phyloP scores from a whole-genome alignment of 2,113 vertebrate genomes.

The Otolemur garnettii region DNA sequence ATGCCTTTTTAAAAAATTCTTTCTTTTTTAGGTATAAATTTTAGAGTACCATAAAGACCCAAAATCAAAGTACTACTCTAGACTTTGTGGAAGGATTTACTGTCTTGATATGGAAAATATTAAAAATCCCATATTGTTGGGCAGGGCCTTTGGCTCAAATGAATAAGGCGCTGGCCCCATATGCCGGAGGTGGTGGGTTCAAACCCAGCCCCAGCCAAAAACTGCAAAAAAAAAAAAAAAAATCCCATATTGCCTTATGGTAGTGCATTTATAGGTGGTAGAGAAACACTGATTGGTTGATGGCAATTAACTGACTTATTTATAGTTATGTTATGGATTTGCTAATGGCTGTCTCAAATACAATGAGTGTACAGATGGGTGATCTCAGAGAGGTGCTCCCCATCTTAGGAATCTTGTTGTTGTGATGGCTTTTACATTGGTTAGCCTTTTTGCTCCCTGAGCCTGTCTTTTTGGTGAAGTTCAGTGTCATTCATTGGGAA shows the following conservation, averaged over 20 bases:
- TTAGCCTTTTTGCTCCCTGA: background rate
- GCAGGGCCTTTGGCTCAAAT: too few relatives aligned
- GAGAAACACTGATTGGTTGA: background rate
- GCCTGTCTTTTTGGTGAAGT: conserved; percentile 8
- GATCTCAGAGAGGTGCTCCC: background rate
- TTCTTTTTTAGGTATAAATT: conserved; percentile 68
- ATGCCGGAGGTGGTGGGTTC: too few relatives aligned
- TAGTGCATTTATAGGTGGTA: background rate
- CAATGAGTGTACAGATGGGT: background rate
- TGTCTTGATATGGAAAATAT: conserved; percentile 40
- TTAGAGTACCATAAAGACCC: conserved; percentile 71
- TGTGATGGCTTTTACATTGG: background rate
- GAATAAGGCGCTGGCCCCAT: too few relatives aligned
- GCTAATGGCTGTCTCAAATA: background rate
- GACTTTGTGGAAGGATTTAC: conserved; percentile 11
- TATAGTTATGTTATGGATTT: conserved; percentile 41
- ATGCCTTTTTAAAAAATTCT: conserved; percentile 54
- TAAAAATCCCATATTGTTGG: conserved; percentile 20
- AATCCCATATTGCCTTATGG: background rate
- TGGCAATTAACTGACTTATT: conserved; percentile 50
- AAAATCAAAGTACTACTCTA: conserved; percentile 22
- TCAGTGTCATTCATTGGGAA: conserved; percentile 29
- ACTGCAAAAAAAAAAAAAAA: background rate
- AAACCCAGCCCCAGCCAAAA: too few relatives aligned
- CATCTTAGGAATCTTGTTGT: background rate